Evolutionary conservation across 2,797 vertebrate genomes (phyloP), one percentile per base, ranked within the genome.

Genomic region (Trachops cirrhosus): DNA sequence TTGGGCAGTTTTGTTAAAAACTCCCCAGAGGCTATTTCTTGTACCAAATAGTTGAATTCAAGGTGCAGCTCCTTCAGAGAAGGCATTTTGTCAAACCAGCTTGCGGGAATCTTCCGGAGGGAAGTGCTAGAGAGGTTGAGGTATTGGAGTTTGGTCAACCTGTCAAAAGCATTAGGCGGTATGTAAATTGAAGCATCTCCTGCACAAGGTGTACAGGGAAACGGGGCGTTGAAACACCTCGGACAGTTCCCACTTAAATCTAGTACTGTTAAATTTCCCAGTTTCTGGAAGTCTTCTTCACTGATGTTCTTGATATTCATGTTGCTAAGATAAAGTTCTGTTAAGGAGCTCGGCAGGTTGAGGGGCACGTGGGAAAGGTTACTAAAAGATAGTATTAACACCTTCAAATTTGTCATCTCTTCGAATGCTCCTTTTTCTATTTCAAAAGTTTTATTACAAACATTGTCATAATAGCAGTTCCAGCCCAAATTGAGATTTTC

Each of bases 211-310:
- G 39, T 78, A 15, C 98, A 99, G 9, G 97, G 98, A 77, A 98
- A 98, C 0, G 98, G 98, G 4, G 98, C 96, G 10, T 98, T 98
- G 78, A 92, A 98, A 86, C 98, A 98, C 88, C 98, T 95, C 0
- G 98, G 98, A 52, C 98, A 98, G 87, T 98, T 98, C 44, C 98
- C 97, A 4, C 97, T 98, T 93, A 98, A 92, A 89, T 98, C 97
- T 9, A 99, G 97, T 64, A 97, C 29, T 15, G 0, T 93, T 50
- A 98, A 96, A 12, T 98, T 93, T 29, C 18, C 46, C 86, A 98
- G 59, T 6, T 92, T 82, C 64, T 96, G 86, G 50, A 99, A 98
- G 68, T 98, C 98, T 12, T 94, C 93, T 26, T 41, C 59, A 39
- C 48, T 3, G 41, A 98, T 82, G 1, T 21, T 74, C 64, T 87